These are phyloP conservation scores for Myiozetetes cayanensis DNA, from an alignment of 2,113 vertebrate species.

Conservation along the genomic window DNA sequence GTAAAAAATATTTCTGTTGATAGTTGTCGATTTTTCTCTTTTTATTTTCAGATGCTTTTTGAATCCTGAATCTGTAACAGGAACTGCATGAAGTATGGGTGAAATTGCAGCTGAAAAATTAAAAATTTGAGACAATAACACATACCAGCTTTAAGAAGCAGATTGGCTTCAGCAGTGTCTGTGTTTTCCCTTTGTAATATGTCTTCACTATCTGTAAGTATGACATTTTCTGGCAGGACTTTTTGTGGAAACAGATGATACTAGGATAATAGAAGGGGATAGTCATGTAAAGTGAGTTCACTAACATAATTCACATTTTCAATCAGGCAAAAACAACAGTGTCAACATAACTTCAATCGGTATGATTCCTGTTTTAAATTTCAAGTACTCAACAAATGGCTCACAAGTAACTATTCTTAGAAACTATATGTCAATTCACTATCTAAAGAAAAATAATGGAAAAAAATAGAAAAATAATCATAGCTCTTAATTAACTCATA, in stretches of 20 bases:
- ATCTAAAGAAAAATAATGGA: background rate
- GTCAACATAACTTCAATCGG: background rate
- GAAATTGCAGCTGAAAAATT: background rate
- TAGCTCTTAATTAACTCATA: background rate
- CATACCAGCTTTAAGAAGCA: background rate
- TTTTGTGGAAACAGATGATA: conserved; percentile 5
- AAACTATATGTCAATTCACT: background rate
- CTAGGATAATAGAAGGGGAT: background rate
- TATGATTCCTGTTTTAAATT: conserved; percentile 6
- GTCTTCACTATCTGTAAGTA: background rate
- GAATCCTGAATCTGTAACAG: background rate
- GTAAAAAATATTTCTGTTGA: background rate
- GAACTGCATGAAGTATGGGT: background rate
- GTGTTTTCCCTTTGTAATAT: background rate
- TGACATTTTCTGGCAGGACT: background rate
- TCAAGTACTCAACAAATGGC: background rate
- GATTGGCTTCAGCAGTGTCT: background rate
- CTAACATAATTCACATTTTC: conserved; percentile 17
- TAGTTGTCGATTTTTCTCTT: background rate
- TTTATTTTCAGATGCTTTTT: background rate
- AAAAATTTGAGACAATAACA: background rate
- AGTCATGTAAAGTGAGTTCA: background rate
- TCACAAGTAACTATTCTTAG: background rate
- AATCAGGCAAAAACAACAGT: background rate
- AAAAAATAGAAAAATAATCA: background rate